Base-by-base conservation (phyloP, 1,140 invertebrate genomes). In the Colletes latitarsis region DNA sequence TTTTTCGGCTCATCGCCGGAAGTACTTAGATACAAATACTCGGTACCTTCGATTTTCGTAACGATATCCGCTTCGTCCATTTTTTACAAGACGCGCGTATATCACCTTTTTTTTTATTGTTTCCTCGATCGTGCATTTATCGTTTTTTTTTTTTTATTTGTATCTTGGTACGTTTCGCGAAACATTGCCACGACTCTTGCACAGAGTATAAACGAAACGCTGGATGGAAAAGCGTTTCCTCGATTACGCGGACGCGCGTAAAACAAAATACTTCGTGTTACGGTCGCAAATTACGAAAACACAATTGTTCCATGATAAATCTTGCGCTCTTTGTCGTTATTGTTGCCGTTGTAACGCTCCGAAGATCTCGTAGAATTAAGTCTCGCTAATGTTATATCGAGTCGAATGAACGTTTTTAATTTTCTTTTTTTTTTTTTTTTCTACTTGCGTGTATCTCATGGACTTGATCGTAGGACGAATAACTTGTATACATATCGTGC, bases 301-400 rank as follows among this genome's bases (percentile, higher is more conserved):
- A 62, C 63, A 49, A n/a, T 41, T 21, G 41, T 43, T 15, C 30
- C 30, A n/a, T 62, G 21, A 21, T 9, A n/a, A 77, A 63, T 21
- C 10, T 3, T 72, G 49, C 49, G 69, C 71, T 71, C 67, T 21
- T 64, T 19, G 8, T 55, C 39, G 15, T 60, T 57, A 17, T 70
- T 49, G 58, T 67, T 63, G 15, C 39, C 43, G 67, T 57, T 46
- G 30, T 52, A 66, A 67, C 57, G 49, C 58, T 58, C 53, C 69
- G 58, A 82, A 66, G 84, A 85, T 85, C 83, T 85, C 84, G 14
- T 83, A 81, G 58, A 57, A 85, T 49, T 77, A 83, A 85, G 85
- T 78, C 68, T 46, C 63, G 19, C 15, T 71, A 66, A 52, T 58
- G 64, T 60, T 62, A 75, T 19, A 66, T 62, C 63, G 60, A 63